phyloP scores from a whole-genome alignment of 2,888 invertebrate genomes.

The Pardosa pseudoannulata region DNA sequence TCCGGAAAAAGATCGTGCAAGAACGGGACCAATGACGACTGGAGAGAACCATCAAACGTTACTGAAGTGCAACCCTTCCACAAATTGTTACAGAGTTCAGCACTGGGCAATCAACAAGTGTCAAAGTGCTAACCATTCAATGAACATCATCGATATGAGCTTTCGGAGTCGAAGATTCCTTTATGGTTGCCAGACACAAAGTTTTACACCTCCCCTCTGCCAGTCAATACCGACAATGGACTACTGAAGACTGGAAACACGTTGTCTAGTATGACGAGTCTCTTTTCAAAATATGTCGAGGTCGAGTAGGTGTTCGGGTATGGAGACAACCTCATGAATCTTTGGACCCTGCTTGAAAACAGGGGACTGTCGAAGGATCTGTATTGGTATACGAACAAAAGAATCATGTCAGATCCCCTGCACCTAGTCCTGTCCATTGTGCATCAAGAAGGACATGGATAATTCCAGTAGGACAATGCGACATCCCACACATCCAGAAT shows the following conservation, averaged over 20 bases:
- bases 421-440: too few species aligned
- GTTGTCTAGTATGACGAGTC: slow-evolving; percentile 19
- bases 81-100: slow-evolving; percentile 12
- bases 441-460: too few species aligned
- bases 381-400: neutral
- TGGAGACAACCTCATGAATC: neutral
- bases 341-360: slow-evolving; percentile 5
- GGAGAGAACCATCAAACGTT: neutral
- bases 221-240: slow-evolving; percentile 19
- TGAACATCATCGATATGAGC: neutral
- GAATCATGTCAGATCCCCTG: too few species aligned
- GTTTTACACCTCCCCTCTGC: slow-evolving; percentile 11
- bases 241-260: slow-evolving; percentile 4
- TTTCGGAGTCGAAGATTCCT: slow-evolving; percentile 14
- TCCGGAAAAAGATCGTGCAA: neutral
- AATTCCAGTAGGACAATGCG: too few species aligned
- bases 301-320: neutral
- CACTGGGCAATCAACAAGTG: slow-evolving; percentile 5
- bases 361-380: neutral
- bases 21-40: slow-evolving; percentile 12
- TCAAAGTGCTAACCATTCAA: slow-evolving; percentile 12
- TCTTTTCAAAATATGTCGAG: neutral
- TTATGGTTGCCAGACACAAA: slow-evolving; percentile 21
- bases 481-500: too few species aligned
- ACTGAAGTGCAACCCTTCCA: neutral